Evolutionary conservation across 1,140 invertebrate species (phyloP).

Genomic region (Chironomus striatipennis): DNA sequence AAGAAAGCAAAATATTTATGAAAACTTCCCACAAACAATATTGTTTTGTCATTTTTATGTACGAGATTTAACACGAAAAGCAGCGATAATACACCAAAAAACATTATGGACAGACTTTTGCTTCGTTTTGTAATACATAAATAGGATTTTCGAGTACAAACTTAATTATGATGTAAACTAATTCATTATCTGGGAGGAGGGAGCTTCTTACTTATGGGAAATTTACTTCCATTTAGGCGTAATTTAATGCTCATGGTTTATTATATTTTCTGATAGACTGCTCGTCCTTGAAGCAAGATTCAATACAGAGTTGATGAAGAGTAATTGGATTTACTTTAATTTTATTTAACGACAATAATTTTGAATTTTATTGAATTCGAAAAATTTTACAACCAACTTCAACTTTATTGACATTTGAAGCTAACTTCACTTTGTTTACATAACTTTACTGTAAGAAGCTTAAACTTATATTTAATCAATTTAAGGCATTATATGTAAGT

Average conservation of each 20-base stretch:
- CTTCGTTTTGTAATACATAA: background rate
- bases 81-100: background rate
- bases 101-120: background rate
- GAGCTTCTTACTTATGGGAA: background rate
- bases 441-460: too few relatives aligned
- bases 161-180: conserved; percentile 14
- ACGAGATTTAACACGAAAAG: background rate
- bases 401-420: too few relatives aligned
- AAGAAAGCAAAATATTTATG: background rate
- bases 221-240: background rate
- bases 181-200: background rate
- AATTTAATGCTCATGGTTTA: background rate
- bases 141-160: conserved; percentile 13
- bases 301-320: too few relatives aligned
- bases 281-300: too few relatives aligned
- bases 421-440: too few relatives aligned
- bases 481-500: too few relatives aligned
- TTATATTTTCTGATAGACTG: background rate
- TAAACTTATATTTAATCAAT: too few relatives aligned
- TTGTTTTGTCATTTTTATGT: background rate
- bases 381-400: too few relatives aligned
- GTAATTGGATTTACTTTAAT: too few relatives aligned
- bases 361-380: too few relatives aligned
- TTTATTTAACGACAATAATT: too few relatives aligned
- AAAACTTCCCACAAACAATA: background rate